Conservation (phyloP, 2,888 invertebrate species). For the Aradus depressus region DNA sequence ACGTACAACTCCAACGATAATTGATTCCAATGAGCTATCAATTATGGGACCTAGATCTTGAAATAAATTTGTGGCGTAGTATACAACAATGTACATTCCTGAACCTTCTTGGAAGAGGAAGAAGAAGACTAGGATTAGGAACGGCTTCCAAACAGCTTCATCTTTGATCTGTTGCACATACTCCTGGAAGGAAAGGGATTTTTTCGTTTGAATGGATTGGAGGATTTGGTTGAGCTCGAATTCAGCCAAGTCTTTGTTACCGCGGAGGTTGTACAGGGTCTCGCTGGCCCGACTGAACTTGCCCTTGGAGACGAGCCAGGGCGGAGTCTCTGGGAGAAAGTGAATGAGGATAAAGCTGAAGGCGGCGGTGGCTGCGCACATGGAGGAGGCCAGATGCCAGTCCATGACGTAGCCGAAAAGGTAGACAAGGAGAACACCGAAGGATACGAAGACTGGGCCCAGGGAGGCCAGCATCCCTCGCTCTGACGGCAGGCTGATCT, state of each 20-base stretch:
- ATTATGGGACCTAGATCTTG: conserved; percentile 52
- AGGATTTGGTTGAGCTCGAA: conserved; percentile 41
- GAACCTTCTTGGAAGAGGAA: conserved; percentile 60
- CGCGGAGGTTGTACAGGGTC: conserved; percentile 52
- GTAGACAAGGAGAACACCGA: conserved; percentile 60
- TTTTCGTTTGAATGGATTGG: conserved; percentile 16
- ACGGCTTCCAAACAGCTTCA: conserved; percentile 54
- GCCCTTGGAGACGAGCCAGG: conserved; percentile 52
- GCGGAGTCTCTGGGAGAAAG: conserved; percentile 57
- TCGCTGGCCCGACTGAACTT: conserved; percentile 49
- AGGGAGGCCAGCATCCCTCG: conserved; percentile 56
- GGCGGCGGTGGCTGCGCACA: conserved; percentile 38
- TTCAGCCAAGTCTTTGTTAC: conserved; percentile 50
- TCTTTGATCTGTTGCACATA: conserved; percentile 38
- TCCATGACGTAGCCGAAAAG: conserved; percentile 52
- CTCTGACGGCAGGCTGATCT: conserved; percentile 55
- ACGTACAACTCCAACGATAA: conserved; percentile 54
- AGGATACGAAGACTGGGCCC: conserved; percentile 58
- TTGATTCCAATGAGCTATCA: conserved; percentile 56
- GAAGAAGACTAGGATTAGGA: conserved; percentile 51
- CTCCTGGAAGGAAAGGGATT: conserved; percentile 10
- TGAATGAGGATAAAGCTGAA: conserved; percentile 48
- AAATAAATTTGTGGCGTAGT: conserved; percentile 60
- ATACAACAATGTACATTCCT: conserved; percentile 60
- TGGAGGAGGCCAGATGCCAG: conserved; percentile 53